Evolutionary conservation across 2,888 invertebrate genomes (phyloP).

Genomic region (Brachypalpus laphriformis): DNA sequence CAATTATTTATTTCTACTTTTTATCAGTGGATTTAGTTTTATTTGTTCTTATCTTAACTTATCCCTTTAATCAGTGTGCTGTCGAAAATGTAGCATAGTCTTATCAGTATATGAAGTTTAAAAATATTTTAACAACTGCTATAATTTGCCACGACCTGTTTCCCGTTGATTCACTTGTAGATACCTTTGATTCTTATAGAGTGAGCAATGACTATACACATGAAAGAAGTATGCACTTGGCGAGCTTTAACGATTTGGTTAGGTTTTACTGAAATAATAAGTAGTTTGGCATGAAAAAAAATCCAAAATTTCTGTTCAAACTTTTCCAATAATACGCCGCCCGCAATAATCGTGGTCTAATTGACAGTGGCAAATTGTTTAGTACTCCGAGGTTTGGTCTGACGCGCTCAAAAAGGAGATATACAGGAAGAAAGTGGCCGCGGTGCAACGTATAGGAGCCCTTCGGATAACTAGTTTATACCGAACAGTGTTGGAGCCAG

Average conservation of each 20-base stretch:
- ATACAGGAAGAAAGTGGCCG: too few relatives aligned
- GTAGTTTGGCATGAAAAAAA: too few relatives aligned
- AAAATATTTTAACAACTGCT: background rate
- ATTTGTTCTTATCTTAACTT: slow-evolving; percentile 22
- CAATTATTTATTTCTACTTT: background rate
- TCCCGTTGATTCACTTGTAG: background rate
- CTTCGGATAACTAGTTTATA: too few relatives aligned
- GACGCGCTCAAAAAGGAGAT: too few relatives aligned
- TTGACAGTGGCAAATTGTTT: too few relatives aligned
- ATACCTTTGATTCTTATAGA: background rate
- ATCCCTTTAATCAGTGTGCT: slow-evolving; percentile 18
- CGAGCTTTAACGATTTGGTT: background rate
- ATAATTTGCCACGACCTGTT: background rate
- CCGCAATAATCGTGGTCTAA: too few relatives aligned
- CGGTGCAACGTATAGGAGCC: too few relatives aligned
- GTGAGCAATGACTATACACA: background rate
- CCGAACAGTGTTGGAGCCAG: too few relatives aligned
- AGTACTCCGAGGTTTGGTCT: too few relatives aligned
- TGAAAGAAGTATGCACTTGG: background rate
- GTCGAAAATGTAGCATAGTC: background rate
- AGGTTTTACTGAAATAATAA: background rate
- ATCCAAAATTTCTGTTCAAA: too few relatives aligned
- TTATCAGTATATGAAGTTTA: slow-evolving; percentile 2
- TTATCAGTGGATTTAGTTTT: background rate
- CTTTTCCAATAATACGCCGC: too few relatives aligned